phyloP scores from a whole-genome alignment of 2,797 vertebrate genomes.

The Oceanodroma leucorhoa region DNA sequence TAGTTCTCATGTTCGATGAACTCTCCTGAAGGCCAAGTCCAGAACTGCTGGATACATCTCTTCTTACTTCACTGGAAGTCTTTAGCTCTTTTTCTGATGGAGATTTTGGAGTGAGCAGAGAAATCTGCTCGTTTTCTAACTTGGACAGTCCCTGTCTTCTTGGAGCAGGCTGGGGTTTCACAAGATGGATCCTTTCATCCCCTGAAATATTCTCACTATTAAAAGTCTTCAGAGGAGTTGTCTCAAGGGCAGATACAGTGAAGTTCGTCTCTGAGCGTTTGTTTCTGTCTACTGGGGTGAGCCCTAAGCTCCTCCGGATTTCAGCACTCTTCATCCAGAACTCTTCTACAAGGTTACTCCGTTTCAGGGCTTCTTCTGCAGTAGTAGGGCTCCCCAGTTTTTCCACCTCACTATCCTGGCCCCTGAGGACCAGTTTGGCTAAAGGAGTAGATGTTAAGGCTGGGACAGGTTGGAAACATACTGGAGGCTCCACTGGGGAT shows the following conservation, averaged over 20 bases:
- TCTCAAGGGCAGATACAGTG: slow-evolving; percentile 68
- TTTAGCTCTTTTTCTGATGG: slow-evolving; percentile 79
- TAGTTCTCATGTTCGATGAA: slow-evolving; percentile 82
- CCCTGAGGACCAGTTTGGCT: slow-evolving; percentile 68
- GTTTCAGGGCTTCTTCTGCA: slow-evolving; percentile 80
- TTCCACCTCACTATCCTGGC: slow-evolving; percentile 50
- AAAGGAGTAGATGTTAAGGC: slow-evolving; percentile 87
- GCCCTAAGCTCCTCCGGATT: slow-evolving; percentile 91
- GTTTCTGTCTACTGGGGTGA: slow-evolving; percentile 85
- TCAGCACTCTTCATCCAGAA: slow-evolving; percentile 97
- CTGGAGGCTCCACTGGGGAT: slow-evolving; percentile 82
- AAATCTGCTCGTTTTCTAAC: slow-evolving; percentile 82
- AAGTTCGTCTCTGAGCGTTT: slow-evolving; percentile 76
- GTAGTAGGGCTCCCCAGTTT: slow-evolving; percentile 66
- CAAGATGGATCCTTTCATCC: slow-evolving; percentile 75
- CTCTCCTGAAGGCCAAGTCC: slow-evolving; percentile 90
- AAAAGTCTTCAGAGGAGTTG: slow-evolving; percentile 67
- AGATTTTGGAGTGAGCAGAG: slow-evolving; percentile 73
- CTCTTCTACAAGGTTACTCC: slow-evolving; percentile 91
- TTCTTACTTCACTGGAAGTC: slow-evolving; percentile 77
- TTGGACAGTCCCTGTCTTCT: slow-evolving; percentile 83
- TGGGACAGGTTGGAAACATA: slow-evolving; percentile 87
- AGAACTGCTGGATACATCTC: slow-evolving; percentile 89
- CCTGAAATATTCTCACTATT: slow-evolving; percentile 64
- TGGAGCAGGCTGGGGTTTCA: slow-evolving; percentile 78